phyloP scores from a whole-genome alignment of 2,797 vertebrate species.

The Chaenodraco wilsoni region DNA sequence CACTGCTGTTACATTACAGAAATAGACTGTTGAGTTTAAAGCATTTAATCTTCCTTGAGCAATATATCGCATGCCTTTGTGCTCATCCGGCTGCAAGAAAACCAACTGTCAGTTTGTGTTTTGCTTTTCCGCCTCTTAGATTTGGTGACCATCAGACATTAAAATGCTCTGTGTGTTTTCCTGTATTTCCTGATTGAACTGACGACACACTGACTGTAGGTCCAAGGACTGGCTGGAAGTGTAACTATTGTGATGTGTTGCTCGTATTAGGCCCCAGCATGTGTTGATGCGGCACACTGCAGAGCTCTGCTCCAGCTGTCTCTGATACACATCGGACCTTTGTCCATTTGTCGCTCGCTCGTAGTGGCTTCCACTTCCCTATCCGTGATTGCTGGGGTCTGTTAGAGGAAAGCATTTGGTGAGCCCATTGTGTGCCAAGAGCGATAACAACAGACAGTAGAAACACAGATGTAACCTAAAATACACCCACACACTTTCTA shows the following conservation, averaged over 20 bases:
- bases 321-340: slow-evolving; percentile 69
- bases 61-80: slow-evolving; percentile 38
- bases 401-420: slow-evolving; percentile 62
- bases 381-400: slow-evolving; percentile 57
- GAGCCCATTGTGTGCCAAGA: slow-evolving; percentile 64
- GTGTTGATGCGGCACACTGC: slow-evolving; percentile 16
- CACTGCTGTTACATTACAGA: slow-evolving; percentile 39
- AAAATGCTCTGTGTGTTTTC: slow-evolving; percentile 10
- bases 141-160: slow-evolving; percentile 34
- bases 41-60: slow-evolving; percentile 40
- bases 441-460: slow-evolving; percentile 67
- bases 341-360: slow-evolving; percentile 54
- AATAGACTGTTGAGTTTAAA: slow-evolving; percentile 34
- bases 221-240: slow-evolving; percentile 17
- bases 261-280: slow-evolving; percentile 26
- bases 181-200: slow-evolving; percentile 26
- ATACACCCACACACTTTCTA: slow-evolving; percentile 1
- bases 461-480: slow-evolving; percentile 58
- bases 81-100: slow-evolving; percentile 34
- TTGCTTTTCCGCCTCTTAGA: slow-evolving; percentile 32
- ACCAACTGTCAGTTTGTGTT: slow-evolving; percentile 39
- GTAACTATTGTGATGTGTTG: slow-evolving; percentile 32
- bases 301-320: slow-evolving; percentile 41
- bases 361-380: slow-evolving; percentile 54
- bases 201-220: slow-evolving; percentile 15